Evolutionary conservation across 1,140 invertebrate genomes (phyloP).

Genomic region (Pinna nobilis): DNA sequence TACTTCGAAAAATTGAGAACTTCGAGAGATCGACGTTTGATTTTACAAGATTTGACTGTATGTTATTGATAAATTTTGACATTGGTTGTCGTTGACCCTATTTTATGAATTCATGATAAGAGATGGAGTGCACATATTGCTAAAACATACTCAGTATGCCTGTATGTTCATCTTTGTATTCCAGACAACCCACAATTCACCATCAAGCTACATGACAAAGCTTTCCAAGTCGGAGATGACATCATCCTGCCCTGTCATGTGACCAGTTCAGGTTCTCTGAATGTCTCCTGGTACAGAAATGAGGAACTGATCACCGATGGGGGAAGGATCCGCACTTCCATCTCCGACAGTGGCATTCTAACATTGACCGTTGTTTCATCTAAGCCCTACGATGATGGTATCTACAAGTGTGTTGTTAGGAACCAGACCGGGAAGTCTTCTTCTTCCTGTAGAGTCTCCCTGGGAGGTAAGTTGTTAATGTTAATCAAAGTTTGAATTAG

Average conservation of each 20-base stretch:
- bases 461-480: constrained; percentile 72
- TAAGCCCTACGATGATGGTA: constrained; percentile 81
- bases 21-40: no score
- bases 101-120: no score
- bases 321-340: constrained; percentile 80
- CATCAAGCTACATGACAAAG: constrained; percentile 79
- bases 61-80: no score
- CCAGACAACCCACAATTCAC: constrained; percentile 76
- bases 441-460: constrained; percentile 75
- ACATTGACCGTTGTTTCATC: constrained; percentile 65
- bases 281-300: constrained; percentile 90
- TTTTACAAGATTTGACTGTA: no score
- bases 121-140: no score
- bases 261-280: constrained; percentile 81
- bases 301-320: constrained; percentile 72
- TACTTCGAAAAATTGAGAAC: no score
- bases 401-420: constrained; percentile 96
- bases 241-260: constrained; percentile 89
- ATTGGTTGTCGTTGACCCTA: no score
- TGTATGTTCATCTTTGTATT: constrained; percentile 27
- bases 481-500: no score
- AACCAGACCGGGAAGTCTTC: constrained; percentile 75
- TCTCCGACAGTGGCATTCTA: constrained; percentile 76
- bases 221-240: constrained; percentile 86
- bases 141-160: not conserved